Evolutionary conservation across 92 coral and sea anemone species (phyloP).

Genomic region (Desmophyllum pertusum): DNA sequence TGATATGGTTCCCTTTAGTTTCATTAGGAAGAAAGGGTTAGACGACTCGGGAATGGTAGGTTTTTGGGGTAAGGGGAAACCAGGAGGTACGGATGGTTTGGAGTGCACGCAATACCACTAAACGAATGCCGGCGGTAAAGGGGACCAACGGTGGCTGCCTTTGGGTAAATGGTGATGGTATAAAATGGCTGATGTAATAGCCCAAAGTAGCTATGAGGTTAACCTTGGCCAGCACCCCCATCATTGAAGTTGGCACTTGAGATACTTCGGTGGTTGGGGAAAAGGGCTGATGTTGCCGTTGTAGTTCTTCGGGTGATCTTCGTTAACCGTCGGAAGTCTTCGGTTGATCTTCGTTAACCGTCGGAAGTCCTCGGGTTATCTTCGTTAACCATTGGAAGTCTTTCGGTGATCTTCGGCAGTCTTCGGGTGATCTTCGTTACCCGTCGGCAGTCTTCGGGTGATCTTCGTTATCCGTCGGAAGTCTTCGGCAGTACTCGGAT

Average conservation of each 20-base stretch:
- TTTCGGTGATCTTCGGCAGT: no score
- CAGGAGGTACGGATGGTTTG: constrained; percentile 11
- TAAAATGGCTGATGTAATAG: background rate
- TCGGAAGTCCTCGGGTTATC: no score
- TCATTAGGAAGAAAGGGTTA: constrained; percentile 26
- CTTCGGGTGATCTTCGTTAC: no score
- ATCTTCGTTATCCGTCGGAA: no score
- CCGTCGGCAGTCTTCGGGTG: no score
- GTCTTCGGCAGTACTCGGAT: no score
- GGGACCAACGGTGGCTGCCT: background rate
- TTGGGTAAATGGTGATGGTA: background rate
- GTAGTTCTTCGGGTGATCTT: no score
- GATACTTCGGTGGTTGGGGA: constrained; percentile 10
- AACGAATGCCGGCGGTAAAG: background rate
- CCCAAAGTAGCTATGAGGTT: background rate
- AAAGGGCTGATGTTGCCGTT: background rate
- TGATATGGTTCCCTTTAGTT: constrained; percentile 25
- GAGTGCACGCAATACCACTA: background rate
- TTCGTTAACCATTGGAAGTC: no score
- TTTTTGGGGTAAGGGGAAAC: constrained; percentile 42
- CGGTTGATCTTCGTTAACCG: no score
- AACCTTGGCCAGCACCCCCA: background rate
- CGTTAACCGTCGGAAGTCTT: no score
- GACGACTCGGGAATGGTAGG: constrained; percentile 38
- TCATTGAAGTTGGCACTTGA: background rate